Base-by-base conservation (phyloP, 2,888 invertebrate species). In the Miltochrista miniata region DNA sequence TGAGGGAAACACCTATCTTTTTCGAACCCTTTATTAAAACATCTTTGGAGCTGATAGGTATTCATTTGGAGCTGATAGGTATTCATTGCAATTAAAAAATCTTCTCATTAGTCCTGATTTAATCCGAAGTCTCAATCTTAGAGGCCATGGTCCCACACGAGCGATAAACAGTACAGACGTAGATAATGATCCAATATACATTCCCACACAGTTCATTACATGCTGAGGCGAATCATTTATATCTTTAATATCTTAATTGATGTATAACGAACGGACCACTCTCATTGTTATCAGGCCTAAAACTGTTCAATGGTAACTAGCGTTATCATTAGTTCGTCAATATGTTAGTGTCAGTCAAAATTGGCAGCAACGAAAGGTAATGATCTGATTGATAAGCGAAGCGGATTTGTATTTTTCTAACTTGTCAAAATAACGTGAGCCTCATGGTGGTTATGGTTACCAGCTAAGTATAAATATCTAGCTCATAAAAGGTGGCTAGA, bases 201-300 rank as follows among this genome's bases (percentile, higher is more conserved):
- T 30, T 51, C 24, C 38, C 13, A 38, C 34, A 44, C 11, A 15
- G 29, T 43, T 44, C 36, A 40, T 51, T 45, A 38, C 43, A 37
- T 45, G 29, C 56, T 53, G 66, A 69, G 64, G 70, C 59, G 55
- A 70, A 64, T 72, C 72, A 78, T 80, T 74, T 70, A 74, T 78
- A 69, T 62, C 59, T 59, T 44, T 71, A 72, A 77, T 73, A 72
- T 70, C 72, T 64, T 70, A 70, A 77, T 81, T 72, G 61, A 15
- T 8, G 33, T 54, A 74, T 71, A 36, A 31, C 30, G 39, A 30
- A 13, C 15, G 35, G 38, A n/a, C 40, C 24, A 9, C 12, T 34
- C 39, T 30, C 41, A 53, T 62, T 62, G 49, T 48, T 43, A 30
- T 45, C 14, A 11, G 24, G 31, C 18, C 13, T 37, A 18, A 40